These are phyloP conservation scores for Philypnodon macrostomus DNA, from an alignment of 2,797 vertebrate genomes.

Conservation along the genomic window DNA sequence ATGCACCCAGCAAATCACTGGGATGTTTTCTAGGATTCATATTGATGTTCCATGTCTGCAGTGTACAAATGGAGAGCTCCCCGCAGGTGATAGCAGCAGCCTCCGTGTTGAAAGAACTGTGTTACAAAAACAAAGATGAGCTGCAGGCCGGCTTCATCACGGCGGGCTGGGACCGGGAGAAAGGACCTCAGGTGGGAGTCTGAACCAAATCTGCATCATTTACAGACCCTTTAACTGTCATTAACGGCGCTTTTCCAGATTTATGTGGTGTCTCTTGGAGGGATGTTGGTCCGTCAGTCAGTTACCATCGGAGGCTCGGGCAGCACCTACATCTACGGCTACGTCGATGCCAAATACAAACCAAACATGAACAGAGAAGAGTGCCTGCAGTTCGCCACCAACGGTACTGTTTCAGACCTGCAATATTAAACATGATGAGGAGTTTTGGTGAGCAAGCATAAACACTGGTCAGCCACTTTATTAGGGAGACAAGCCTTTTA, in stretches of 20 bases:
- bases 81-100: slow-evolving; percentile 83
- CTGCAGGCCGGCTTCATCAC: slow-evolving; percentile 83
- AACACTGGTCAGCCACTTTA: too few species aligned
- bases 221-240: background rate
- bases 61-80: slow-evolving; percentile 79
- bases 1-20: too few species aligned
- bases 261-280: slow-evolving; percentile 76
- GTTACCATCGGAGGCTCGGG: slow-evolving; percentile 85
- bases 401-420: slow-evolving; percentile 60
- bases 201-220: background rate
- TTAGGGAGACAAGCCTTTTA: too few species aligned
- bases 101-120: slow-evolving; percentile 77
- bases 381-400: slow-evolving; percentile 78
- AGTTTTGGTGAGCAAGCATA: too few species aligned
- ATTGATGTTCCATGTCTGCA: slow-evolving; percentile 23
- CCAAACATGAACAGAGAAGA: slow-evolving; percentile 81
- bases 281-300: slow-evolving; percentile 80
- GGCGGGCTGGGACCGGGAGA: slow-evolving; percentile 84
- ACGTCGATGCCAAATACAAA: slow-evolving; percentile 82
- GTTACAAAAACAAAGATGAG: slow-evolving; percentile 83
- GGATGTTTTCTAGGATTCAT: too few species aligned
- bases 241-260: slow-evolving; percentile 45
- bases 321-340: slow-evolving; percentile 85
- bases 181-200: slow-evolving; percentile 78
- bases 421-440: background rate